Percentiles rank a stretch among this genome's conserved stretches.
Conservation (phyloP, 2,888 invertebrate genomes). For the Blera fallax region DNA sequence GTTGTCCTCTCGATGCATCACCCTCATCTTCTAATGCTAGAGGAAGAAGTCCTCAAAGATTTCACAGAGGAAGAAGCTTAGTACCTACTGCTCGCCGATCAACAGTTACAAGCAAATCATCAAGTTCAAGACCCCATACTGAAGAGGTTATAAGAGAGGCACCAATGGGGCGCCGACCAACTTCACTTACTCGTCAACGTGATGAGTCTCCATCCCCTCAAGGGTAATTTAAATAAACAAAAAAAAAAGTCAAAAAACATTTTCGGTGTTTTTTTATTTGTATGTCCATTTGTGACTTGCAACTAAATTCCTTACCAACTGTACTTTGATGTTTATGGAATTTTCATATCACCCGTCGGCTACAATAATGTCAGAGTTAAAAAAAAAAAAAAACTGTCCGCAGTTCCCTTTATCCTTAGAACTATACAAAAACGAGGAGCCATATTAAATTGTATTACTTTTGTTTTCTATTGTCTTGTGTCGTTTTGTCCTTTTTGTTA, state of each 20-base stretch:
- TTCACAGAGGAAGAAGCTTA: neutral
- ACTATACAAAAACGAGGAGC: too few relatives aligned
- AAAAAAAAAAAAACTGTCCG: too few relatives aligned
- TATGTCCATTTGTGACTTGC: neutral
- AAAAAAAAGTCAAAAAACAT: neutral
- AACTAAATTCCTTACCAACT: neutral
- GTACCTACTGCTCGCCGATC: neutral
- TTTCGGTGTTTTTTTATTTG: neutral
- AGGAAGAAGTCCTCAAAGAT: neutral
- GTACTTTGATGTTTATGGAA: neutral
- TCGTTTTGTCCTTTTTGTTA: too few relatives aligned
- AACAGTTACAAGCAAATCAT: neutral
- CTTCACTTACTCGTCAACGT: neutral
- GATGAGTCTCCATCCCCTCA: neutral
- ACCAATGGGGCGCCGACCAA: neutral
- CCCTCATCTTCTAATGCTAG: neutral
- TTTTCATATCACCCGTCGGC: too few relatives aligned
- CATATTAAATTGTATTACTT: too few relatives aligned
- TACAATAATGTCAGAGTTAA: too few relatives aligned
- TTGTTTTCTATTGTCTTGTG: too few relatives aligned
- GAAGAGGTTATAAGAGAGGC: too few relatives aligned
- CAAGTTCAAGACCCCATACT: too few relatives aligned
- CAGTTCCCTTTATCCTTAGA: too few relatives aligned
- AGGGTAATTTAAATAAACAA: constrained; percentile 26
- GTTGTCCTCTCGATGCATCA: neutral